These are phyloP conservation scores for Arctocebus calabarensis DNA, from an alignment of 2,797 vertebrate species.

Conservation along the genomic window DNA sequence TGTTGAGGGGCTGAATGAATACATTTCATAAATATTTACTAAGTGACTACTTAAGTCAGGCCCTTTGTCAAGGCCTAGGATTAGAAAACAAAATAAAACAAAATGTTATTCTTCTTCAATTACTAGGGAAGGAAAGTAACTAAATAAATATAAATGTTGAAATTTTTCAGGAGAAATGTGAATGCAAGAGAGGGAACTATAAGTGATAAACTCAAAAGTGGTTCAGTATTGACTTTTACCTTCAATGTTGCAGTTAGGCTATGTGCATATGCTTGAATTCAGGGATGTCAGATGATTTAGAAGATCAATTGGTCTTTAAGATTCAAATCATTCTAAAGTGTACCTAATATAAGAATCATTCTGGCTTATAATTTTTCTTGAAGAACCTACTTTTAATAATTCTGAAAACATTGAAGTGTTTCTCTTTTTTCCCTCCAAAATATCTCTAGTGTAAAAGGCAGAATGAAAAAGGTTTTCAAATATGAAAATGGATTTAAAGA, in stretches of 20 bases:
- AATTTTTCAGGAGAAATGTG: not conserved
- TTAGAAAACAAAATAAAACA: slow-evolving; percentile 4
- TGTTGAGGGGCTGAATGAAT: not conserved
- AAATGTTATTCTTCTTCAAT: not conserved
- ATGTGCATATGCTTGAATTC: not conserved
- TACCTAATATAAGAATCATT: not conserved
- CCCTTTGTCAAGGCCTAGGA: not conserved
- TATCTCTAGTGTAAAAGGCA: not conserved
- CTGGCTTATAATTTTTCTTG: slow-evolving; percentile 19
- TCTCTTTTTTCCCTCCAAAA: not conserved
- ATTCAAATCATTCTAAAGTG: not conserved
- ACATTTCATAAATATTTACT: slow-evolving; percentile 39
- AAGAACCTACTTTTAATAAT: not conserved
- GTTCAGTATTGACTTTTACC: not conserved
- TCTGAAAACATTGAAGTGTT: slow-evolving; percentile 29
- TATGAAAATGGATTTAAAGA: not conserved
- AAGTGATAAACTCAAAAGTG: not conserved
- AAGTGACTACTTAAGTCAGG: not conserved
- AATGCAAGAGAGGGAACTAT: not conserved
- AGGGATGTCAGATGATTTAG: not conserved
- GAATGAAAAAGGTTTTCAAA: not conserved
- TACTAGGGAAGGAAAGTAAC: not conserved
- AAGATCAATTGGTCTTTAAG: not conserved
- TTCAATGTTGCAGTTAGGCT: not conserved
- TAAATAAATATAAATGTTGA: not conserved